Evolutionary conservation across 2,113 vertebrate genomes (phyloP), one percentile per base, ranked within the genome.

Genomic region (Zosterops hypoxanthus): DNA sequence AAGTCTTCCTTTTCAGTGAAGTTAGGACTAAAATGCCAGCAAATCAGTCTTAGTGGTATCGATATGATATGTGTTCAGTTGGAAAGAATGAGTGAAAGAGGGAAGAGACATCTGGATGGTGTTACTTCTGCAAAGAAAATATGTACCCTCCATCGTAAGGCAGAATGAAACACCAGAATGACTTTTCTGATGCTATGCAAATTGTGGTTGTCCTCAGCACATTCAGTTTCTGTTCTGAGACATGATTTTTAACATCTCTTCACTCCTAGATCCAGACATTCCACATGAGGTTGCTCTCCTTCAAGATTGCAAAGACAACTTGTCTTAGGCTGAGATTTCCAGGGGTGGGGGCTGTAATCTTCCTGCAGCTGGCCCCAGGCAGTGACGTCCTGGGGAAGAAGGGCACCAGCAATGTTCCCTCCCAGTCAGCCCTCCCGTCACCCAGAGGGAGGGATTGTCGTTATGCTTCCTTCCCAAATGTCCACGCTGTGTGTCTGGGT

Each of bases 81-180:
- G 88, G 63, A 87, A 91, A 52, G 90, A 90, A 53, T 63, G 55
- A 73, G 47, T 66, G 11, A 41, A 91, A 82, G 56, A 83, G 41
- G 31, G 39, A 95, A 86, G 34, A 89, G 65, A 90, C 78, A 94
- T 91, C 65, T 94, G 78, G 36, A 68, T 0, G 1, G 61, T 93
- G 82, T 93, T 87, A 87, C 26, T 81, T 85, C 65, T 87, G 78
- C 65, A 36, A 79, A 87, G 64, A 75, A 87, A 93, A 92, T 69
- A 82, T n/a, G 44, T 76, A 64, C n/a, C 21, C 73, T 79, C 44
- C 29, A 23, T 94, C 75, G n/a, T 41, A 90, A 53, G 68, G 71
- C 55, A 73, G 76, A 83, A 63, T 31, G 39, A 83, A 90, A 33
- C 63, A 75, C 36, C 29, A 77, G 63, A 73, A 34, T 46, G 66